Evolutionary conservation across 2,888 invertebrate species (phyloP), one percentile per base, ranked within the genome.

Genomic region (Eupithecia inturbata): DNA sequence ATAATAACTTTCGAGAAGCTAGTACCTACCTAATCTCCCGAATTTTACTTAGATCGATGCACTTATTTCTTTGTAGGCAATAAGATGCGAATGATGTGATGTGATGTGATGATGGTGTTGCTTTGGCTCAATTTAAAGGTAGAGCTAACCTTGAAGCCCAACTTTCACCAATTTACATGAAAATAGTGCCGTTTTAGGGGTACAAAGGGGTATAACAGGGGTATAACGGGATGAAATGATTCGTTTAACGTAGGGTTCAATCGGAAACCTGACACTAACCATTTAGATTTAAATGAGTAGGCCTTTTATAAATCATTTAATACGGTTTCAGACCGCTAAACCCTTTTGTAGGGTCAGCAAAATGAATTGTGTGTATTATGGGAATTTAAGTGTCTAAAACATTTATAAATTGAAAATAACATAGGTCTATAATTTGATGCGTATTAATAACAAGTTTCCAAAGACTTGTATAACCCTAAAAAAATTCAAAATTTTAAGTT

Each of bases 231-330:
- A 41, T 62, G 57, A 70, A 70, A 73, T 74, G 77, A 77, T 76
- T 76, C 74, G 72, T 69, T 73, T 74, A 79, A 72, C 79, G 72
- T 71, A 76, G 71, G 77, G 76, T 73, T 71, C 64, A 68, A 76
- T 74, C 78, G 79, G 89, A 89, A 89, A 91, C 88, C 89, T 88
- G 84, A 89, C 86, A 89, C 90, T 85, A 83, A 81, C 88, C 87
- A 91, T 93, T 92, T 88, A 85, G 85, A 92, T 93, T 93, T 90
- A 92, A 92, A 93, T 93, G 88, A 90, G 85, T 84, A 87, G 86
- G 85, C 87, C 89, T 91, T 92, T 92, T 92, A 89, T 93, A 92
- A 91, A 92, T 92, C 91, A 92, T 91, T 89, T 86, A 86, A 86
- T 85, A 81, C 82, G 86, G 88, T 85, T 88, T 88, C 88, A 85